Evolutionary conservation across 1,140 invertebrate genomes (phyloP).

Genomic region (Cylas formicarius): DNA sequence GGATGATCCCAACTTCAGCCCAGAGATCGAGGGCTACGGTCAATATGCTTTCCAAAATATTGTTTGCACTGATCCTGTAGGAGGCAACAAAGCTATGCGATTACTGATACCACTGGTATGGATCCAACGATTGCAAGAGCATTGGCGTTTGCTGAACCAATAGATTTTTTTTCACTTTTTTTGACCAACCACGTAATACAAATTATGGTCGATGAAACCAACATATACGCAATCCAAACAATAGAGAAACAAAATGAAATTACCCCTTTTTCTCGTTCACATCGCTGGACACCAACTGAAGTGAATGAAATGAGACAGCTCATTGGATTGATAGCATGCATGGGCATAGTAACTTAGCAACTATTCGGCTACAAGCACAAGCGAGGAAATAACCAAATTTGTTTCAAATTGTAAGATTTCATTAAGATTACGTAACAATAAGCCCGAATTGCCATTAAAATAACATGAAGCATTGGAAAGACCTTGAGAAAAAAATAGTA

Average conservation of each 20-base stretch:
- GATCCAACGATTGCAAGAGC: conserved; percentile 12
- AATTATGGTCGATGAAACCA: conserved; percentile 15
- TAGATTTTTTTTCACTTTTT: conserved; percentile 15
- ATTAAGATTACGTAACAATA: no score
- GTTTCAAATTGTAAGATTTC: no score
- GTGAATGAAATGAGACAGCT: conserved; percentile 16
- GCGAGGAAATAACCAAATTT: no score
- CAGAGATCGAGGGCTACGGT: no score
- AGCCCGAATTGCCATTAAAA: no score
- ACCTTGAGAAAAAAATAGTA: no score
- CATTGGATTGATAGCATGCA: conserved; percentile 9
- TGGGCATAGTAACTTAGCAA: conserved; percentile 9
- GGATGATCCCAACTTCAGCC: no score
- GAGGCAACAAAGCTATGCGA: conserved; percentile 10
- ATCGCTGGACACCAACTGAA: conserved; percentile 8
- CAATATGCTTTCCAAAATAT: conserved; percentile 13
- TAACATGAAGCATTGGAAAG: no score
- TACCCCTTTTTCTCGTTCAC: conserved; percentile 6
- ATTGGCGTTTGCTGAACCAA: conserved; percentile 11
- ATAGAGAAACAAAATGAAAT: conserved; percentile 5
- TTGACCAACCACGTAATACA: conserved; percentile 9
- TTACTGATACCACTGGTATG: conserved; percentile 7
- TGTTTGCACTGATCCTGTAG: conserved; percentile 11
- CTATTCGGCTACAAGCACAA: conserved; percentile 12
- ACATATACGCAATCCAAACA: conserved; percentile 12